phyloP scores from a whole-genome alignment of 2,888 invertebrate genomes.

The Leptopilina myrica region DNA sequence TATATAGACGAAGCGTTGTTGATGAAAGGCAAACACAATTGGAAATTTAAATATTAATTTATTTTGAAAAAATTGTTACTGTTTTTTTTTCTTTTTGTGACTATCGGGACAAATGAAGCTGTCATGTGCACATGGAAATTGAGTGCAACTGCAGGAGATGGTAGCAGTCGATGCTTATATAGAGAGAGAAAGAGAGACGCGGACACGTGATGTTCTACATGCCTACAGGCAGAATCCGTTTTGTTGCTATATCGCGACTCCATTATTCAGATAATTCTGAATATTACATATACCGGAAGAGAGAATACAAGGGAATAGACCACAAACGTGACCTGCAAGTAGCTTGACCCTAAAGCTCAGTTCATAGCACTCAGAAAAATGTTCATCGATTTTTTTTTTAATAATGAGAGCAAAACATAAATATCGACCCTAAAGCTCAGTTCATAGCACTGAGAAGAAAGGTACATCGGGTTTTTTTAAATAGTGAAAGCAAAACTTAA shows the following conservation, averaged over 20 bases:
- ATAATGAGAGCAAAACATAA: too few relatives aligned
- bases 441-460: not conserved
- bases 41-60: constrained; percentile 6
- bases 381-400: too few relatives aligned
- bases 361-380: not conserved
- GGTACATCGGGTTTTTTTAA: too few relatives aligned
- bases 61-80: not conserved
- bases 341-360: constrained; percentile 19
- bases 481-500: too few relatives aligned
- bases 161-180: constrained; percentile 4
- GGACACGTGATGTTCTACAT: constrained; percentile 18
- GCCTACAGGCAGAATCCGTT: constrained; percentile 33
- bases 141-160: not conserved
- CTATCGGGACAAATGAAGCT: constrained; percentile 7
- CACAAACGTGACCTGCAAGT: constrained; percentile 28
- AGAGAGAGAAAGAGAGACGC: not conserved
- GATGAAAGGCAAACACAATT: constrained; percentile 1
- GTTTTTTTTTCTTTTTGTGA: too few relatives aligned
- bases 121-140: not conserved
- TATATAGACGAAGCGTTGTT: too few relatives aligned
- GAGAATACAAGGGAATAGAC: not conserved
- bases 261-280: constrained; percentile 32
- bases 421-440: too few relatives aligned
- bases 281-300: constrained; percentile 34
- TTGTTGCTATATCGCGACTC: constrained; percentile 8